Conservation (phyloP, 2,888 invertebrate genomes). For the Hydropsyche betteni region DNA sequence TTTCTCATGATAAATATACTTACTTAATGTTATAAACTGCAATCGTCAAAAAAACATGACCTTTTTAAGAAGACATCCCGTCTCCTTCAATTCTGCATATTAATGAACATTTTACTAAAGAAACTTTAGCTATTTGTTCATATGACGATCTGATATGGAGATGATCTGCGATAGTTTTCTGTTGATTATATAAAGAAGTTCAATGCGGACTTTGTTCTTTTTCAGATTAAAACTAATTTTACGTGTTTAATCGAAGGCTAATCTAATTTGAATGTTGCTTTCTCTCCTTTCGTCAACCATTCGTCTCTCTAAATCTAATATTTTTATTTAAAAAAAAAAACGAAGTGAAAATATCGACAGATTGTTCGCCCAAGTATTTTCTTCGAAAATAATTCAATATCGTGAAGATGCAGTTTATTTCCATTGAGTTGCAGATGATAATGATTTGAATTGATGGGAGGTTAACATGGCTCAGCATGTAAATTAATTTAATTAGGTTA, state of each 20-base stretch:
- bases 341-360: not conserved
- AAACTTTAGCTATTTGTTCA: slow-evolving; percentile 34
- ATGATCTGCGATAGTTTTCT: slow-evolving; percentile 42
- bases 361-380: not conserved
- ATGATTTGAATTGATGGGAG: no score
- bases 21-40: slow-evolving; percentile 32
- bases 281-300: slow-evolving; percentile 5
- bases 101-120: slow-evolving; percentile 38
- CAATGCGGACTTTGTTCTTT: slow-evolving; percentile 32
- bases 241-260: not conserved
- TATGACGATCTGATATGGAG: slow-evolving; percentile 39
- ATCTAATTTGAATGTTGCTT: not conserved
- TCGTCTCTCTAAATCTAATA: not conserved
- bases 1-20: slow-evolving; percentile 36
- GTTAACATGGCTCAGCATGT: no score
- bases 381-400: not conserved
- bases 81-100: slow-evolving; percentile 30
- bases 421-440: no score
- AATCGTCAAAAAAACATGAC: slow-evolving; percentile 38
- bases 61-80: slow-evolving; percentile 35
- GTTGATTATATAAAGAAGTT: slow-evolving; percentile 41
- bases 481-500: no score
- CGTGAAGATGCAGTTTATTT: slow-evolving; percentile 4
- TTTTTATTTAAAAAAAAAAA: not conserved
- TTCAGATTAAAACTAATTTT: slow-evolving; percentile 13